A percentile compares a stretch with the other conserved stretches of the same genome.
phyloP scores from a whole-genome alignment of 2,888 invertebrate species.

The Chrysolina haemoptera region DNA sequence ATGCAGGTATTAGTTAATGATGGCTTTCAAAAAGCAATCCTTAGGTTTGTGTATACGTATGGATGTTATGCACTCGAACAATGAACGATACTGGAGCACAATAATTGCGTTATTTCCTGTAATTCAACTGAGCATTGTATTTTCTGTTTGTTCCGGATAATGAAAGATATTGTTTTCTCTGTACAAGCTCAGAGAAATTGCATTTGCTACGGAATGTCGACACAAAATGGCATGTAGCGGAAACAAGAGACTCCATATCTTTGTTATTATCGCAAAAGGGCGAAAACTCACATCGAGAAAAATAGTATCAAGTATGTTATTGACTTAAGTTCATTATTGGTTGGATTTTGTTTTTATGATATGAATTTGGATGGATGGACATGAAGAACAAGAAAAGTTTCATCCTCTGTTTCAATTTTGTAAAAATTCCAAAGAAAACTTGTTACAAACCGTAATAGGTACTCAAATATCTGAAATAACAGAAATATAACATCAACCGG shows the following conservation, averaged over 20 bases:
- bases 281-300: too few species aligned
- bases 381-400: too few species aligned
- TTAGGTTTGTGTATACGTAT: background rate
- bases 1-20: background rate
- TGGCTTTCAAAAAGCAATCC: background rate
- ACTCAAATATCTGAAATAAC: too few species aligned
- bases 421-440: too few species aligned
- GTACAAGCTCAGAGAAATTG: background rate
- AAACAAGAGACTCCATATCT: background rate
- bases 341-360: too few species aligned
- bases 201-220: background rate
- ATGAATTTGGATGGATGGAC: too few species aligned
- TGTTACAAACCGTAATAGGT: too few species aligned
- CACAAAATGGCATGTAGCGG: background rate
- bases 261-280: too few species aligned
- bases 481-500: too few species aligned
- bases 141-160: conserved; percentile 5
- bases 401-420: too few species aligned
- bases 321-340: too few species aligned
- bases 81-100: background rate
- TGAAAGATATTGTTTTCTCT: conserved; percentile 9
- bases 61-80: background rate
- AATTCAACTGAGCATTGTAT: background rate
- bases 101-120: conserved; percentile 16
- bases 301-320: too few species aligned